phyloP scores from a whole-genome alignment of 2,888 invertebrate species.

The Phyllotreta striolata region DNA sequence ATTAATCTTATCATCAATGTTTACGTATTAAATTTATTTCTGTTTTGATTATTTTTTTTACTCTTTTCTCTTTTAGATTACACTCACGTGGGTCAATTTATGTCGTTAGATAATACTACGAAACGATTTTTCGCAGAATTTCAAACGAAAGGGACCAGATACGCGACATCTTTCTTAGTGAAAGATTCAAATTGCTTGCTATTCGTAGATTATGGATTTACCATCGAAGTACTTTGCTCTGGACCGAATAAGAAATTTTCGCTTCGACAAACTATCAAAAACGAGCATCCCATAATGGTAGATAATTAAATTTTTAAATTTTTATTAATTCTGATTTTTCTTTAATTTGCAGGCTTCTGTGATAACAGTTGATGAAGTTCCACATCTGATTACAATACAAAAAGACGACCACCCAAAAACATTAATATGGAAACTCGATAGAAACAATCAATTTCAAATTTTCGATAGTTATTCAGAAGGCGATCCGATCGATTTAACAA shows the following conservation, averaged over 20 bases:
- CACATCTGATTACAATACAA: constrained; percentile 46
- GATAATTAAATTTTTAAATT: constrained; percentile 6
- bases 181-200: constrained; percentile 46
- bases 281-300: constrained; percentile 39
- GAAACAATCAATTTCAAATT: constrained; percentile 45
- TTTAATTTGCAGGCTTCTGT: constrained; percentile 46
- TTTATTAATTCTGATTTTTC: background rate
- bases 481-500: constrained; percentile 50
- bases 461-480: constrained; percentile 51
- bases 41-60: constrained; percentile 29
- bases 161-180: constrained; percentile 45
- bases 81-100: constrained; percentile 32
- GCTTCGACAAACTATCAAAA: constrained; percentile 33
- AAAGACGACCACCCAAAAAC: constrained; percentile 44
- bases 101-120: constrained; percentile 28
- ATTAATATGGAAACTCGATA: constrained; percentile 51
- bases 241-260: constrained; percentile 27
- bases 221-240: constrained; percentile 37
- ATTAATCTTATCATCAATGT: no score
- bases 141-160: constrained; percentile 46
- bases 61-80: constrained; percentile 26
- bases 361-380: constrained; percentile 38
- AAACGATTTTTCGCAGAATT: constrained; percentile 33
- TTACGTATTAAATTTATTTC: background rate
- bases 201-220: constrained; percentile 36